Evolutionary conservation across 2,888 invertebrate genomes (phyloP), one percentile per base, ranked within the genome.

Genomic region (Lumbricus terrestris): DNA sequence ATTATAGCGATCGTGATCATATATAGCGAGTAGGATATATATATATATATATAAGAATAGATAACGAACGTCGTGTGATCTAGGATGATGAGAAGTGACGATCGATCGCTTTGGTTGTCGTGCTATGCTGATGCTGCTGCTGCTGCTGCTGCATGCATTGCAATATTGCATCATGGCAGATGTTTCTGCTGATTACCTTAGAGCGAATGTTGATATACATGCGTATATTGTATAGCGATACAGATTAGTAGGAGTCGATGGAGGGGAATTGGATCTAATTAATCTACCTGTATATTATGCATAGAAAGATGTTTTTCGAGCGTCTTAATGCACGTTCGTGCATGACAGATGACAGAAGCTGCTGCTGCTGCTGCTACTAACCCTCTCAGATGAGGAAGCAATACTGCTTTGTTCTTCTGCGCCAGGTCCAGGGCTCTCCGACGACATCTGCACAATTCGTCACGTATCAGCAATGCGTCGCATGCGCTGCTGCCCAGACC

Each of bases 321-420:
- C 11, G 69, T 69, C 29, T 69, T n/a, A n/a, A n/a, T 69, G n/a
- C 1, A n/a, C 11, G 69, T n/a, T 13, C 29, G n/a, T 69, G 69
- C 69, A 69, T 69, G 69, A 69, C n/a, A n/a, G 69, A 69, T 69
- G 13, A 16, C 1, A 69, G 8, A n/a, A n/a, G n/a, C n/a, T n/a
- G n/a, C n/a, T n/a, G n/a, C n/a, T n/a, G n/a, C n/a, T n/a, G 35
- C 85, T 85, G 23, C 85, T 35, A 37, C 85, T 85, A 23, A 85
- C 85, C 85, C 85, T 34, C 85, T 34, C 5, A 85, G 35, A 85
- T 85, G 85, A 85, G 85, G 85, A 16, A 85, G 37, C 34, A 85
- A 33, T 23, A 37, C 85, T 5, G 85, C 85, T 23, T 85, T 85
- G 85, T 85, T 85, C 85, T 37, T 85, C 85, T 85, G 85, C n/a